phyloP scores from a whole-genome alignment of 2,113 vertebrate species.

The Thomomys bottae region DNA sequence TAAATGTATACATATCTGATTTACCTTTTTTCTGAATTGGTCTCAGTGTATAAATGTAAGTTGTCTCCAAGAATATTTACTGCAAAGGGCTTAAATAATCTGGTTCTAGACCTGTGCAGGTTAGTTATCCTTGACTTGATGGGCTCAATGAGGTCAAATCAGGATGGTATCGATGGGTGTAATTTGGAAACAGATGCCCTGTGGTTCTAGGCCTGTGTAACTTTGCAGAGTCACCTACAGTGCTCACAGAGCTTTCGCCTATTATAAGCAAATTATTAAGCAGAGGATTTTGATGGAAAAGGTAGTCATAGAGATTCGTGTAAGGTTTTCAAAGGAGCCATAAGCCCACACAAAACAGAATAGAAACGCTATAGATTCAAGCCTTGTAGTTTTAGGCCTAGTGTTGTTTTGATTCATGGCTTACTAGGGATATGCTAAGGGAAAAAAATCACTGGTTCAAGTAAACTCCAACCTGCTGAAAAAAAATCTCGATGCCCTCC shows the following conservation, averaged over 20 bases:
- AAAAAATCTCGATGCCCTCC: neutral
- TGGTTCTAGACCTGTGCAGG: neutral
- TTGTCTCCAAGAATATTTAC: neutral
- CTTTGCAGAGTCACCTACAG: neutral
- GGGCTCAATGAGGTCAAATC: neutral
- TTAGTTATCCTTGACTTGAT: neutral
- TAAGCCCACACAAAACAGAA: neutral
- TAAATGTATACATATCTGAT: neutral
- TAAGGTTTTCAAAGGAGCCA: neutral
- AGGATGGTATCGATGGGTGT: no score
- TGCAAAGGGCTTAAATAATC: neutral
- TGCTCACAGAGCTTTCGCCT: neutral
- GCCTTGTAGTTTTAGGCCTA: neutral
- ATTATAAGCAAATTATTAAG: neutral
- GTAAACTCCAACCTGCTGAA: neutral
- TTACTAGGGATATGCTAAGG: neutral
- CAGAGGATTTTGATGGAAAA: neutral
- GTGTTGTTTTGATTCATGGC: neutral
- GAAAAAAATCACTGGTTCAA: neutral
- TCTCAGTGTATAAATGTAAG: slow-evolving; percentile 1
- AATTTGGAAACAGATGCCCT: neutral
- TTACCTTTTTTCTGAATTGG: neutral
- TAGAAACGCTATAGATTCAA: neutral
- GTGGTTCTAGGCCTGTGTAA: neutral
- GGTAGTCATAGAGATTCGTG: neutral